Evolutionary conservation across 2,797 vertebrate genomes (phyloP).

Genomic region (Danio kyathit): DNA sequence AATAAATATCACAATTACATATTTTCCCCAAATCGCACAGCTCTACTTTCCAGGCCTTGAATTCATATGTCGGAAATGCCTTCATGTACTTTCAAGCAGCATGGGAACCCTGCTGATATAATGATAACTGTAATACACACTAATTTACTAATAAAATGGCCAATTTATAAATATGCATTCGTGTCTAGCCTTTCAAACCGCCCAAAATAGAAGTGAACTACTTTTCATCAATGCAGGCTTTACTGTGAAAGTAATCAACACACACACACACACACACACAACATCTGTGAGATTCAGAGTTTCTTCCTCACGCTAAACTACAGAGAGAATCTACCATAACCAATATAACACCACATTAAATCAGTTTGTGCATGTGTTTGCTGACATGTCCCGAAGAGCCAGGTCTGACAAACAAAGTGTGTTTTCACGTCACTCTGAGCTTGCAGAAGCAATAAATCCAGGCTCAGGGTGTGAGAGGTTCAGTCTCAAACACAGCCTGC

Average conservation of each 20-base stretch:
- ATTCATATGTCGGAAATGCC: no score
- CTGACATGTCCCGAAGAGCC: conserved; percentile 8
- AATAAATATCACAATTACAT: no score
- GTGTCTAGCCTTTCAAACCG: no score
- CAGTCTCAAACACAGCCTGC: conserved; percentile 58
- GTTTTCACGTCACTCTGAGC: conserved; percentile 6
- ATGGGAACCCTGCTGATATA: no score
- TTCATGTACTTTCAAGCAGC: no score
- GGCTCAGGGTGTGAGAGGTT: conserved; percentile 11
- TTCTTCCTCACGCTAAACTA: conserved; percentile 15
- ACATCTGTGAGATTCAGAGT: background rate
- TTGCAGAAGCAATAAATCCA: conserved; percentile 32
- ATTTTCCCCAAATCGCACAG: no score
- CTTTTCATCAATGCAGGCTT: no score
- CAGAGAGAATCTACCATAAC: background rate
- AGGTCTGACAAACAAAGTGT: conserved; percentile 24
- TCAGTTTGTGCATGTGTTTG: background rate
- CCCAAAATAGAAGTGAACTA: background rate
- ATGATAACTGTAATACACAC: no score
- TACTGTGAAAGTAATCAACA: conserved; percentile 1
- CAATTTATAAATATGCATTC: no score
- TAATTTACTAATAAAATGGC: no score
- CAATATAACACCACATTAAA: background rate
- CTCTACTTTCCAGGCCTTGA: no score
- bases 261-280: no score